A percentile compares a stretch with the other conserved stretches of the same genome.
Evolutionary conservation across 2,797 vertebrate species (phyloP).

Genomic region (Anabacerthia variegaticeps): DNA sequence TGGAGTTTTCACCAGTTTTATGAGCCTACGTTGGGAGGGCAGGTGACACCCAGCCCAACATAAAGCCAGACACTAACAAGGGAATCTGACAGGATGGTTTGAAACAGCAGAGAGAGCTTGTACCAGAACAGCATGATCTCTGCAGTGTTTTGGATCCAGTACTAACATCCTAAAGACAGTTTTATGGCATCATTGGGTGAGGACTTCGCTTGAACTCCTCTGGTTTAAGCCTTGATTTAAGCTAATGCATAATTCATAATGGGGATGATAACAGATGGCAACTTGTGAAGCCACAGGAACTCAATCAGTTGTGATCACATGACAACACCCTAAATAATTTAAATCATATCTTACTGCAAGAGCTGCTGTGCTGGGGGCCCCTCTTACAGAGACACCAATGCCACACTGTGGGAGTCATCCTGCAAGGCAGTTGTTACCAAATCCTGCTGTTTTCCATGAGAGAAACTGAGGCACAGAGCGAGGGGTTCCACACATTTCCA

Average conservation of each 20-base stretch:
- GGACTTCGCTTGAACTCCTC: slow-evolving; percentile 47
- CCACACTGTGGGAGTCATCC: neutral
- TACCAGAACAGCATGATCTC: neutral
- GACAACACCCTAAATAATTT: slow-evolving; percentile 55
- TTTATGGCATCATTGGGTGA: slow-evolving; percentile 21
- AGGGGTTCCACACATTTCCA: neutral
- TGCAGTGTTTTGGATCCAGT: neutral
- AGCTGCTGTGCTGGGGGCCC: neutral
- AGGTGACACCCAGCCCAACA: neutral
- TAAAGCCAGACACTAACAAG: neutral
- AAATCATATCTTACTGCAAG: slow-evolving; percentile 16
- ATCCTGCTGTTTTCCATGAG: neutral
- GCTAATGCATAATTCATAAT: slow-evolving; percentile 54
- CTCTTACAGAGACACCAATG: neutral
- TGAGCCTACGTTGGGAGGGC: neutral
- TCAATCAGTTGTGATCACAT: slow-evolving; percentile 59
- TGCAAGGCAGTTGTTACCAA: neutral
- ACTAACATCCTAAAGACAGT: slow-evolving; percentile 1
- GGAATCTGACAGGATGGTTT: neutral
- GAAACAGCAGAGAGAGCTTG: neutral
- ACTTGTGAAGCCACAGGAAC: slow-evolving; percentile 69
- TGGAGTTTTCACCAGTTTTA: neutral
- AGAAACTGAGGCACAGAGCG: neutral
- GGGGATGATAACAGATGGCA: slow-evolving; percentile 64
- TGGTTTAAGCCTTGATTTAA: slow-evolving; percentile 44